Conservation (phyloP, 2,797 vertebrate species). For the Diceros bicornis region DNA sequence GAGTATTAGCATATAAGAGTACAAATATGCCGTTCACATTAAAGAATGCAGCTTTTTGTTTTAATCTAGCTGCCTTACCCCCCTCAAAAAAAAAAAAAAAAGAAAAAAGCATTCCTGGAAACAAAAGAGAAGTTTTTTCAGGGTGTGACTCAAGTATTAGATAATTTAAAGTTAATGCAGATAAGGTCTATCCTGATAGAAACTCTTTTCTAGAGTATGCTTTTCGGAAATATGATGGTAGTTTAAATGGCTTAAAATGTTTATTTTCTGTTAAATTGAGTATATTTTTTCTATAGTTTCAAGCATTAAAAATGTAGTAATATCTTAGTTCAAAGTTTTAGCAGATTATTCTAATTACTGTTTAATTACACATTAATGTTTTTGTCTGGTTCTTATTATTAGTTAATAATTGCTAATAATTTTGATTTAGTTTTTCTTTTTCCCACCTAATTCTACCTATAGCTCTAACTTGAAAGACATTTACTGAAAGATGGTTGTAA, state of each 20-base stretch:
- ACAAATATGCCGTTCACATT: not conserved
- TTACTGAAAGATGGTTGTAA: constrained; percentile 14
- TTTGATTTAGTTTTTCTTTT: constrained; percentile 25
- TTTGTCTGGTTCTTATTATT: not conserved
- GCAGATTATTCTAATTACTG: constrained; percentile 35
- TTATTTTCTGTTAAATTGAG: constrained; percentile 29
- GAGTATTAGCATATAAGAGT: not conserved
- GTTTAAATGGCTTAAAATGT: not conserved
- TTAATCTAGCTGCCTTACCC: not conserved
- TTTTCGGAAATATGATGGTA: constrained; percentile 43
- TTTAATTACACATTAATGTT: not conserved
- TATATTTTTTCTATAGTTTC: constrained; percentile 57
- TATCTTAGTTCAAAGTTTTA: constrained; percentile 1
- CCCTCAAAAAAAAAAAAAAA: no score
- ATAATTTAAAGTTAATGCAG: constrained; percentile 72
- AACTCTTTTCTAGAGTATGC: not conserved
- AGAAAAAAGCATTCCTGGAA: not conserved
- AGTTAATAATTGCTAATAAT: not conserved
- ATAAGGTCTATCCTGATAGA: not conserved
- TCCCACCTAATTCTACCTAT: not conserved
- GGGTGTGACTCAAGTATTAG: constrained; percentile 36
- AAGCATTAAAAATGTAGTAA: not conserved
- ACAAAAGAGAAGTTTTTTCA: constrained; percentile 36
- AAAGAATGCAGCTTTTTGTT: not conserved
- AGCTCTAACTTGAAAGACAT: not conserved